These are phyloP conservation scores for Dryadula phaetusa DNA, from an alignment of 2,888 invertebrate species.

Conservation along the genomic window DNA sequence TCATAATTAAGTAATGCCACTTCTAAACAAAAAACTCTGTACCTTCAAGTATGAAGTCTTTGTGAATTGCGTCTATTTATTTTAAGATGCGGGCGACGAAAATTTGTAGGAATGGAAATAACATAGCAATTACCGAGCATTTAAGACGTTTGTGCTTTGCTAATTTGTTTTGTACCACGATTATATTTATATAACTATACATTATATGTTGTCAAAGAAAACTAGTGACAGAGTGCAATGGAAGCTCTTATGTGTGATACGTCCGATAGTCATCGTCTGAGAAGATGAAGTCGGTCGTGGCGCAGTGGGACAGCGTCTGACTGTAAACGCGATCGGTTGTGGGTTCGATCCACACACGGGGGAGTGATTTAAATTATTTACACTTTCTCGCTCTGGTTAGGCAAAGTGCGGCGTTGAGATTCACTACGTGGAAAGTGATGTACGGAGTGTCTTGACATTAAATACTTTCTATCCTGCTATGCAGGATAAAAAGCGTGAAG, in stretches of 20 bases:
- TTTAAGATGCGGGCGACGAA: slow-evolving; percentile 40
- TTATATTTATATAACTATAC: not conserved
- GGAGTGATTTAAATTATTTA: too few species aligned
- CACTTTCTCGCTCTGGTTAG: too few species aligned
- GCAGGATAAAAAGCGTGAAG: too few species aligned
- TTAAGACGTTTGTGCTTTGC: slow-evolving; percentile 17
- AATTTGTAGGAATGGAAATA: slow-evolving; percentile 29
- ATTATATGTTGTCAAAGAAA: not conserved
- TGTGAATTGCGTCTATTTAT: slow-evolving; percentile 35
- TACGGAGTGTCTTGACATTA: too few species aligned
- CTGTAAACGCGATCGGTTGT: too few species aligned
- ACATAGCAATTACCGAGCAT: slow-evolving; percentile 13
- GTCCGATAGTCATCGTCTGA: too few species aligned
- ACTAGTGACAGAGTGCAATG: not conserved
- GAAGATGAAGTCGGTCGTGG: too few species aligned
- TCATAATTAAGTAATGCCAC: not conserved
- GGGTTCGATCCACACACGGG: too few species aligned
- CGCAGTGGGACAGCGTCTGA: too few species aligned
- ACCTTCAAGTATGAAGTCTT: slow-evolving; percentile 26
- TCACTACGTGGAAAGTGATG: too few species aligned
- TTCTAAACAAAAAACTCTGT: slow-evolving; percentile 1
- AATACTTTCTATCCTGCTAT: too few species aligned
- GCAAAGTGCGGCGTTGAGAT: too few species aligned
- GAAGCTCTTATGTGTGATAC: not conserved
- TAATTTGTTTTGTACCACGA: not conserved